Evolutionary conservation across 1,140 invertebrate species (phyloP).

Genomic region (Lasioglossum albipes): DNA sequence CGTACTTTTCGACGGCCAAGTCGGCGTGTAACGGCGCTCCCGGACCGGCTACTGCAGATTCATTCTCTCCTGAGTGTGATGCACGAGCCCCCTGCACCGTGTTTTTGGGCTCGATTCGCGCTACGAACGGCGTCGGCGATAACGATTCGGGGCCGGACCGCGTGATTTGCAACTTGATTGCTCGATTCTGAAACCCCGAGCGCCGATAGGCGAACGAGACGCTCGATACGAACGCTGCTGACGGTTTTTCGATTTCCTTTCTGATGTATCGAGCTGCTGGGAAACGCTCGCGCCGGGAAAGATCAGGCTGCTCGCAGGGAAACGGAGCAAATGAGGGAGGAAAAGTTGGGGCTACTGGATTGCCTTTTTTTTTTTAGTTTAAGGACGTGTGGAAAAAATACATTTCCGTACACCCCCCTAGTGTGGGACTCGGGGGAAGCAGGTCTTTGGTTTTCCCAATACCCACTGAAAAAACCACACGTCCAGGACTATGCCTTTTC

Average conservation of each 20-base stretch:
- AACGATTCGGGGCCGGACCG: not conserved
- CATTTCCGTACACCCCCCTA: too few relatives aligned
- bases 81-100: not conserved
- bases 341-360: too few relatives aligned
- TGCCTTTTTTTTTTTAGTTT: too few relatives aligned
- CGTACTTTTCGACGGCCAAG: constrained; percentile 44
- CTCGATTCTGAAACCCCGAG: not conserved
- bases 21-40: constrained; percentile 24
- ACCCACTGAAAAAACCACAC: too few relatives aligned
- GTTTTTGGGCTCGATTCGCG: constrained; percentile 7
- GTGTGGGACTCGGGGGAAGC: too few relatives aligned
- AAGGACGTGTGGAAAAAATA: too few relatives aligned
- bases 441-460: too few relatives aligned
- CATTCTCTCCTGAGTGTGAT: constrained; percentile 25
- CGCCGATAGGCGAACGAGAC: not conserved
- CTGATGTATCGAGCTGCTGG: not conserved
- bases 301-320: too few relatives aligned
- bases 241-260: not conserved
- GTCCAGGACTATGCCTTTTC: too few relatives aligned
- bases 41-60: constrained; percentile 12
- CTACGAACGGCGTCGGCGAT: not conserved
- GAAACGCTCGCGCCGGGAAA: not conserved
- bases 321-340: too few relatives aligned
- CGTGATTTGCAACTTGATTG: constrained; percentile 35
- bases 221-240: not conserved